Evolutionary conservation across 2,797 vertebrate species (phyloP).

Genomic region (Malacoctenus gilli): DNA sequence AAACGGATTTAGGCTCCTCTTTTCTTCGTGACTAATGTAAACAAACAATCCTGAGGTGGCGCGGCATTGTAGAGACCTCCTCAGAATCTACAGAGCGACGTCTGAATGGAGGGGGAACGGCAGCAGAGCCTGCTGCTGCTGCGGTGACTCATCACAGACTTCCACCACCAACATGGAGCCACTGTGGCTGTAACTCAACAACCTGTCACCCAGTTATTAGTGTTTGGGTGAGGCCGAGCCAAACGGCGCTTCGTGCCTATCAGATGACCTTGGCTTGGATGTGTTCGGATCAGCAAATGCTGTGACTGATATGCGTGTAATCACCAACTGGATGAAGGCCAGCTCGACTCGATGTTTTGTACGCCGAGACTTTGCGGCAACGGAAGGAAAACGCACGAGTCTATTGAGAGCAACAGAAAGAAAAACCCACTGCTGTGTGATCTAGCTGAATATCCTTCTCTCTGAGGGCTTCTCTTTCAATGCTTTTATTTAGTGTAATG

Average conservation of each 20-base stretch:
- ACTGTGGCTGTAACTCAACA: slow-evolving; percentile 48
- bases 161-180: slow-evolving; percentile 28
- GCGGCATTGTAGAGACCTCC: slow-evolving; percentile 33
- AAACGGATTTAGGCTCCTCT: slow-evolving; percentile 55
- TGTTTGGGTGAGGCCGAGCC: slow-evolving; percentile 50
- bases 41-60: slow-evolving; percentile 52
- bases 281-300: slow-evolving; percentile 66
- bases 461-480: slow-evolving; percentile 25
- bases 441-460: slow-evolving; percentile 32
- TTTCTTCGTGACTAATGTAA: slow-evolving; percentile 47
- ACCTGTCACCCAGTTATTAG: slow-evolving; percentile 56
- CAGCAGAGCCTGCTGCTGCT: slow-evolving; percentile 31
- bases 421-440: slow-evolving; percentile 25
- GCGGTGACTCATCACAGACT: slow-evolving; percentile 60
- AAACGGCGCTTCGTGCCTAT: slow-evolving; percentile 42
- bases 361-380: slow-evolving; percentile 23
- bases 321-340: slow-evolving; percentile 52
- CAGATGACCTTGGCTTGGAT: slow-evolving; percentile 71
- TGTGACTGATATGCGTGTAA: slow-evolving; percentile 66
- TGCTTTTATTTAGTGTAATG: slow-evolving; percentile 20
- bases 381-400: slow-evolving; percentile 22
- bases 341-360: slow-evolving; percentile 40
- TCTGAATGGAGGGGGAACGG: slow-evolving; percentile 31
- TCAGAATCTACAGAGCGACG: no score
- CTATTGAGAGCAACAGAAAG: slow-evolving; percentile 27